Evolutionary conservation across 2,888 invertebrate species (phyloP), one percentile per base, ranked within the genome.

Genomic region (Dysmachus trigonus): DNA sequence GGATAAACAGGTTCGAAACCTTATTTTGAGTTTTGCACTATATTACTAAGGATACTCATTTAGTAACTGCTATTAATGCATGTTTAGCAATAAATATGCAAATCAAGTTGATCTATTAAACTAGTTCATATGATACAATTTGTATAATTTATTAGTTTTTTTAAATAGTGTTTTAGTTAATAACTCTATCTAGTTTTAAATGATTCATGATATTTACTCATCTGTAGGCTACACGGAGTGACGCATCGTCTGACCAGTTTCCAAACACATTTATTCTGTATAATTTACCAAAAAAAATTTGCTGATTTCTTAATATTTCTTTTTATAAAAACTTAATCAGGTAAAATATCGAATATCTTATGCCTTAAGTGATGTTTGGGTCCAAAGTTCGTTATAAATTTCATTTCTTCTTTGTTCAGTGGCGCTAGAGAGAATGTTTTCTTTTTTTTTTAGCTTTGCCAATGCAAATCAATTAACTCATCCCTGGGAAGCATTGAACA

Each of bases 1-100:
- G 89, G 93, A 93, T 79, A 81, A 84, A 35, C 88, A 89, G 89
- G 89, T 88, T 53, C 8, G 81, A 2, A 30, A 5, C 71, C 77
- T 10, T 27, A n/a, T 47, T 47, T 1, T 18, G 5, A n/a, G 7
- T 47, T 47, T n/a, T 47, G n/a, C 47, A 15, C 5, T 47, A n/a
- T 47, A 47, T 47, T 18, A 47, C 15, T 47, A 18, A 15, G 15
- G 0, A 47, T 15, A 0, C 15, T n/a, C 47, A 47, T 1, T 47
- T 47, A 47, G n/a, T 47, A 18, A n/a, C 47, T 47, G 6, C 47
- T 7, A n/a, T 18, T 47, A 47, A 2, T 33, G 2, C 33, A 33
- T 6, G 2, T 33, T 33, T 33, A 7, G 18, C 5, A n/a, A 0
- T 47, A 47, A 15, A 4, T 1, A 47, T 6, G n/a, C 0, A 47